Evolutionary conservation across 2,888 invertebrate species (phyloP).

Genomic region (Latrodectus elegans): DNA sequence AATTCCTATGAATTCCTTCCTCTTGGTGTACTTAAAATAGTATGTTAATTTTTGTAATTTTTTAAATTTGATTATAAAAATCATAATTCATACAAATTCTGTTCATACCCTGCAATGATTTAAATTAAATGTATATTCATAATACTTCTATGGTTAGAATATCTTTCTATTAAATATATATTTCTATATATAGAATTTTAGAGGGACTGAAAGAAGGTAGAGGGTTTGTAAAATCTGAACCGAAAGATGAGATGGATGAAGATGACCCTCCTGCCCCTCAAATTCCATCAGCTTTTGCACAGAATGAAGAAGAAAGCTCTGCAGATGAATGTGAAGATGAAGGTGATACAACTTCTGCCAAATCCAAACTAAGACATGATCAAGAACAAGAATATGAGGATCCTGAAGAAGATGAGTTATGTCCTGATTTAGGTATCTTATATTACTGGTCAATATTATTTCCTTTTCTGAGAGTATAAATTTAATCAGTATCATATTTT

Average conservation of each 20-base stretch:
- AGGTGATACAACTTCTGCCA: slow-evolving; percentile 69
- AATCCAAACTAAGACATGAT: slow-evolving; percentile 62
- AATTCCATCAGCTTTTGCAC: neutral
- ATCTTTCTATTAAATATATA: too few species aligned
- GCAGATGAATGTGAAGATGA: slow-evolving; percentile 68
- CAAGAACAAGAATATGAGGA: slow-evolving; percentile 72
- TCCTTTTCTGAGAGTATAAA: too few species aligned
- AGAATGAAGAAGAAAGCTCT: slow-evolving; percentile 62
- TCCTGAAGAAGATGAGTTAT: slow-evolving; percentile 70
- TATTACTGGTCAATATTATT: neutral
- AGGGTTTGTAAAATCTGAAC: slow-evolving; percentile 10
- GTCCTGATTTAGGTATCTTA: slow-evolving; percentile 44
- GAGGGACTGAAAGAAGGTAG: slow-evolving; percentile 10
- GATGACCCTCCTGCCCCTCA: neutral
- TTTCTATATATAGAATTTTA: slow-evolving; percentile 1
- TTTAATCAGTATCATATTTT: too few species aligned
- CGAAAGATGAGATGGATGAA: slow-evolving; percentile 48
- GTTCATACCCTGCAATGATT: too few species aligned
- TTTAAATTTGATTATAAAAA: too few species aligned
- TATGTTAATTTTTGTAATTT: too few species aligned
- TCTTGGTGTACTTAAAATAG: too few species aligned
- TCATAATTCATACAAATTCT: too few species aligned
- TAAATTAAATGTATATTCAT: too few species aligned
- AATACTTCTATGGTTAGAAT: neutral
- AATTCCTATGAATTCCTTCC: too few species aligned